Evolutionary conservation across 2,888 invertebrate genomes (phyloP).

Genomic region (Cheiracanthium punctorium): DNA sequence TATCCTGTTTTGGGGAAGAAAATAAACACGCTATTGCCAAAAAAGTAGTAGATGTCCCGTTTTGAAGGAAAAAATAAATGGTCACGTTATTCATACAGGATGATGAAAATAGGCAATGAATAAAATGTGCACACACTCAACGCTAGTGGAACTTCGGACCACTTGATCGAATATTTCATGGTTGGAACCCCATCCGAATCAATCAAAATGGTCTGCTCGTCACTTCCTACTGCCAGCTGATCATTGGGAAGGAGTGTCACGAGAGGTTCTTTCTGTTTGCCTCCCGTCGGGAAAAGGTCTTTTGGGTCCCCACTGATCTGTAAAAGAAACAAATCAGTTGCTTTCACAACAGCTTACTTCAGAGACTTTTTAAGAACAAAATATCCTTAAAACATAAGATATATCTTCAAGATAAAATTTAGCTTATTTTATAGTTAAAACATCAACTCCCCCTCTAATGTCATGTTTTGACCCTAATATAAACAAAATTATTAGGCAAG

Average conservation of each 20-base stretch:
- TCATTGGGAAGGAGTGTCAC: slow-evolving; percentile 75
- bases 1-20: too few relatives aligned
- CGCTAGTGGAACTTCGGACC: slow-evolving; percentile 85
- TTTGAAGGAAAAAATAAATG: too few relatives aligned
- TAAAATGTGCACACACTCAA: slow-evolving; percentile 81
- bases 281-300: slow-evolving; percentile 86
- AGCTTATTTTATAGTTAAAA: not conserved
- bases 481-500: too few relatives aligned
- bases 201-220: slow-evolving; percentile 90
- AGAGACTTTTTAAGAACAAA: too few relatives aligned
- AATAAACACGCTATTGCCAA: too few relatives aligned
- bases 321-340: slow-evolving; percentile 15
- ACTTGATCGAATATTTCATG: slow-evolving; percentile 84
- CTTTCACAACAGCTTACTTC: too few relatives aligned
- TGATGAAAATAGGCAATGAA: too few relatives aligned
- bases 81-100: too few relatives aligned
- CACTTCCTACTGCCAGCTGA: slow-evolving; percentile 86
- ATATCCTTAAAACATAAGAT: too few relatives aligned
- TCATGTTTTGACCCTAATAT: too few relatives aligned
- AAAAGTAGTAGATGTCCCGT: too few relatives aligned
- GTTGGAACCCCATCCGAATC: slow-evolving; percentile 84
- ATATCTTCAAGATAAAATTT: not conserved
- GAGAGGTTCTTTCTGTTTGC: slow-evolving; percentile 86
- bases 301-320: slow-evolving; percentile 81
- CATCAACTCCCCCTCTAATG: too few relatives aligned